These are phyloP conservation scores for Nyctibius bracteatus DNA, from an alignment of 2,113 vertebrate species.

Conservation along the genomic window DNA sequence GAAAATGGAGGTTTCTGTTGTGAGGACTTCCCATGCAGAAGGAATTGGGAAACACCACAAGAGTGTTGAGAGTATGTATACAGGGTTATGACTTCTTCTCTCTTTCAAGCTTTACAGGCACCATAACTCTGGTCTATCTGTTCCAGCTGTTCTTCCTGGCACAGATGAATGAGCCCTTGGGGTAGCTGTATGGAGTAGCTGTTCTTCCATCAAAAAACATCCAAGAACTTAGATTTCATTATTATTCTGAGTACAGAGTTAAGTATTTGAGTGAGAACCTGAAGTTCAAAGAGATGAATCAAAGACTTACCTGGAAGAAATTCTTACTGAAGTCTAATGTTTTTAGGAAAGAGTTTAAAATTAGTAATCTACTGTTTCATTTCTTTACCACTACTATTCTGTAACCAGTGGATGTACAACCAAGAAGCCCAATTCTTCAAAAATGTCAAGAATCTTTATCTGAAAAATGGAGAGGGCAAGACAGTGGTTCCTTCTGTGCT, in stretches of 20 bases:
- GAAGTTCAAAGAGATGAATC: background rate
- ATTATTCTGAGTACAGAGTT: background rate
- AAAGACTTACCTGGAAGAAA: background rate
- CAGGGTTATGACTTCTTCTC: background rate
- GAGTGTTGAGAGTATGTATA: background rate
- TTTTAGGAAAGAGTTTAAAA: background rate
- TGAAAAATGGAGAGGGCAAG: background rate
- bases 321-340: accelerated
- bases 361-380: background rate
- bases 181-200: background rate
- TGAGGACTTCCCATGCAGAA: background rate
- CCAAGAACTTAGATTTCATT: background rate
- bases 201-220: background rate
- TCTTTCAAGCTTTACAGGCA: background rate
- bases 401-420: too few relatives aligned
- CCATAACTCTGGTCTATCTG: background rate
- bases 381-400: background rate
- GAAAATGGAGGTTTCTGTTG: background rate
- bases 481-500: background rate
- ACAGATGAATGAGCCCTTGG: background rate
- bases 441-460: background rate
- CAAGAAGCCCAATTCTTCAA: background rate
- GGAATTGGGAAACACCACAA: background rate
- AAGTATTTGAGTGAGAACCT: background rate
- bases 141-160: background rate